A percentile compares a stretch with the other conserved stretches of the same genome.
Evolutionary conservation across 2,888 invertebrate species (phyloP).

Genomic region (Nowickia ferox): DNA sequence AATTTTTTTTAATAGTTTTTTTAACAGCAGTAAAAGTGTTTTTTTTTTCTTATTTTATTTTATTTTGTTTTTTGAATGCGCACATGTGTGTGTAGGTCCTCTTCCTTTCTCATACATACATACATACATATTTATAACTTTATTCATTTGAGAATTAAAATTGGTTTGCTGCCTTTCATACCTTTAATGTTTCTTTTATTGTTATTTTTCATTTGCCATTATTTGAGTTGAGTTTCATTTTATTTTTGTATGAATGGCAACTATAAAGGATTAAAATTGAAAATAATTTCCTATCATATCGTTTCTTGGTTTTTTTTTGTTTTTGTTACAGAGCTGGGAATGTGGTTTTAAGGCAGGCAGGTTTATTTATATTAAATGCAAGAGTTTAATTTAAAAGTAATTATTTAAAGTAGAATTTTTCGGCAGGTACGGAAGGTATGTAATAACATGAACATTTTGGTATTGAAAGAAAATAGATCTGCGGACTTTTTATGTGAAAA

Average conservation of each 20-base stretch:
- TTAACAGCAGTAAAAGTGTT: not conserved
- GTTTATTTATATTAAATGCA: not conserved
- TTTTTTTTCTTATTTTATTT: not conserved
- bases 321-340: constrained; percentile 20
- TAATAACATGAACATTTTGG: no score
- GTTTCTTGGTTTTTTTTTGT: no score
- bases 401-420: no score
- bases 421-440: no score
- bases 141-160: constrained; percentile 56
- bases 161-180: constrained; percentile 26
- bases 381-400: no score
- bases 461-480: no score
- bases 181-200: not conserved
- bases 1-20: not conserved
- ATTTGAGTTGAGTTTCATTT: constrained; percentile 26
- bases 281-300: constrained; percentile 40
- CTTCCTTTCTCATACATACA: not conserved
- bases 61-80: not conserved
- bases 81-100: not conserved
- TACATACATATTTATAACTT: constrained; percentile 26
- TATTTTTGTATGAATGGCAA: constrained; percentile 31
- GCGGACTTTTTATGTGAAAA: no score
- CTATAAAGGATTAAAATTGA: constrained; percentile 60
- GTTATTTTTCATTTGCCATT: constrained; percentile 18
- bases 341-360: not conserved